Evolutionary conservation across 2,888 invertebrate genomes (phyloP).

Genomic region (Bruchidius siliquastri): DNA sequence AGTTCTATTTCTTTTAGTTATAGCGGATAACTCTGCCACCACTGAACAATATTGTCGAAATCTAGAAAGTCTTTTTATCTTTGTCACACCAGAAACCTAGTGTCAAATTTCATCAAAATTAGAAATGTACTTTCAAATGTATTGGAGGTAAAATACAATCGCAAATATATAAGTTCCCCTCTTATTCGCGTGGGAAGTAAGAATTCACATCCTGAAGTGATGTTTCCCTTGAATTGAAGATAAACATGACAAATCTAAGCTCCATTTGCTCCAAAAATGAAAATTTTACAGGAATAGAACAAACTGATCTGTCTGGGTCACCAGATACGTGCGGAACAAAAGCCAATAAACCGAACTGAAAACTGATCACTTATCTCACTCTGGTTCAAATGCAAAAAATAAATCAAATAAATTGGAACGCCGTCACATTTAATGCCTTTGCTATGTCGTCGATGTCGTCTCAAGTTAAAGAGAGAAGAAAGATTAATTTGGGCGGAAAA

Average conservation of each 20-base stretch:
- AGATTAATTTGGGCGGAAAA: background rate
- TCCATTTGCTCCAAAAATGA: background rate
- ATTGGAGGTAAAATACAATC: no score
- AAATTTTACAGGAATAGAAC: background rate
- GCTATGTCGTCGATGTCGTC: conserved; percentile 1
- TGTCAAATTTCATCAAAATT: no score
- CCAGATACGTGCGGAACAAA: background rate
- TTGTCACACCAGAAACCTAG: no score
- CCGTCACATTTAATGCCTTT: conserved; percentile 9
- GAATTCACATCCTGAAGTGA: background rate
- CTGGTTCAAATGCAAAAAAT: conserved; percentile 19
- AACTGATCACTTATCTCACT: conserved; percentile 29
- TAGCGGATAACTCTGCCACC: no score
- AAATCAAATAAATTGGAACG: conserved; percentile 21
- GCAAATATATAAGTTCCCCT: no score
- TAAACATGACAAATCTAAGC: background rate
- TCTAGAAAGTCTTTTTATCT: no score
- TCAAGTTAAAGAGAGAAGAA: background rate
- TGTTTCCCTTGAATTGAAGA: background rate
- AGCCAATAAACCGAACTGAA: conserved; percentile 6
- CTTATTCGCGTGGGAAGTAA: no score
- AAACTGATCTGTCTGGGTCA: background rate
- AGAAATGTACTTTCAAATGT: no score
- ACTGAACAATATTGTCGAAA: no score
- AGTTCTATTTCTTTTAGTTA: no score